Conservation (phyloP, 2,888 invertebrate species). For the Drosophila helvetica region DNA sequence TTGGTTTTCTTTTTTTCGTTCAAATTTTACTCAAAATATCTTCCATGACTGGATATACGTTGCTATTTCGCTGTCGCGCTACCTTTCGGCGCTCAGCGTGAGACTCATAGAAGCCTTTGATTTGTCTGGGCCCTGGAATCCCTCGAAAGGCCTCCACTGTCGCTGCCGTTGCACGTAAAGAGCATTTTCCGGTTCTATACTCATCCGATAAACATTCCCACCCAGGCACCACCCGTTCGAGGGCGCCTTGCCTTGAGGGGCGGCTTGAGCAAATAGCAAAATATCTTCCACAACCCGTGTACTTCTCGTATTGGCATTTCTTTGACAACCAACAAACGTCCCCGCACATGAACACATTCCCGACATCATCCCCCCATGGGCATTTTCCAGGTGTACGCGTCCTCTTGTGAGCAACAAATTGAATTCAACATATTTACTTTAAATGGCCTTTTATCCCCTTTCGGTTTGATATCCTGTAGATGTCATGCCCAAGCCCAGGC, state of each 20-base stretch:
- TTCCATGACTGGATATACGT: too few relatives aligned
- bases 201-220: too few relatives aligned
- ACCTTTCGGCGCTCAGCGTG: too few relatives aligned
- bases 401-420: slow-evolving; percentile 62
- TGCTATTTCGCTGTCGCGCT: too few relatives aligned
- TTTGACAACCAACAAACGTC: slow-evolving; percentile 32
- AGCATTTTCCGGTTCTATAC: slow-evolving; percentile 34
- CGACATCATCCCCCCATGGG: slow-evolving; percentile 1
- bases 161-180: slow-evolving; percentile 52
- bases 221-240: background rate
- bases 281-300: slow-evolving; percentile 49
- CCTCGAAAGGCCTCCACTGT: slow-evolving; percentile 50
- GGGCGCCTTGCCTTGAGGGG: background rate
- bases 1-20: too few relatives aligned
- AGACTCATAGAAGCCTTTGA: slow-evolving; percentile 26
- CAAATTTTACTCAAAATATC: too few relatives aligned
- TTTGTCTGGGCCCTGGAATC: slow-evolving; percentile 13
- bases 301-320: slow-evolving; percentile 61
- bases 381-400: slow-evolving; percentile 23
- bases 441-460: slow-evolving; percentile 44
- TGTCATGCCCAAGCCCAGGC: too few relatives aligned
- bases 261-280: slow-evolving; percentile 22
- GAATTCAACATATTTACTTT: slow-evolving; percentile 73
- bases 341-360: background rate
- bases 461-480: slow-evolving; percentile 7